Conservation (phyloP, 2,797 vertebrate genomes). For the Garrulus glandarius region DNA sequence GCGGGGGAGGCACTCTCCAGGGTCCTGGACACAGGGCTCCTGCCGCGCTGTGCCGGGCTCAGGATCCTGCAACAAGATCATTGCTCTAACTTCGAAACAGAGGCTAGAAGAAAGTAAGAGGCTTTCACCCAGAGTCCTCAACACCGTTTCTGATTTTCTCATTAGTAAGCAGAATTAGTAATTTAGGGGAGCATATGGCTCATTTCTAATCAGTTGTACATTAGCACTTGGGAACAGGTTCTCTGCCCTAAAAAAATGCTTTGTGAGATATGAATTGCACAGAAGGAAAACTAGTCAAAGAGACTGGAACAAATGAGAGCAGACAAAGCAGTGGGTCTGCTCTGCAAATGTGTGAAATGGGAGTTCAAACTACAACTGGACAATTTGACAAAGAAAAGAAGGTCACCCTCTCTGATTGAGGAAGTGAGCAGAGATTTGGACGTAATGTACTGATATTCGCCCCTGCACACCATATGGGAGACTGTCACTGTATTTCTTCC, state of each 20-base stretch:
- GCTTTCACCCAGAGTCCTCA: background rate
- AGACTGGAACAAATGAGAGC: background rate
- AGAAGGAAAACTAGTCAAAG: background rate
- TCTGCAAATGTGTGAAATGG: background rate
- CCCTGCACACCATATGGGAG: background rate
- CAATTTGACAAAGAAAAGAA: background rate
- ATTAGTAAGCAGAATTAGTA: background rate
- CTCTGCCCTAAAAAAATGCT: background rate
- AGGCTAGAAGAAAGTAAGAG: fast-evolving
- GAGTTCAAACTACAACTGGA: background rate
- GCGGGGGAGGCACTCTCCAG: background rate
- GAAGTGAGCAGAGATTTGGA: background rate
- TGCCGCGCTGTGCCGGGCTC: fast-evolving
- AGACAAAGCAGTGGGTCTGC: background rate
- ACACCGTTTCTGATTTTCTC: background rate
- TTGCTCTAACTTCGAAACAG: background rate
- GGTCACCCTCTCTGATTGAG: background rate
- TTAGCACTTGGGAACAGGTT: background rate
- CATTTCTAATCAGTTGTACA: background rate
- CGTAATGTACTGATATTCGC: background rate
- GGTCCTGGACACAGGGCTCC: background rate
- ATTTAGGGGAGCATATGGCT: background rate
- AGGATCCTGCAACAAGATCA: fast-evolving
- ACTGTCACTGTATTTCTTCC: background rate
- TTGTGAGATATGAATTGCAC: background rate